A percentile compares a stretch with the other conserved stretches of the same genome.
Evolutionary conservation across 2,797 vertebrate species (phyloP).

Genomic region (Oophaga sylvatica): DNA sequence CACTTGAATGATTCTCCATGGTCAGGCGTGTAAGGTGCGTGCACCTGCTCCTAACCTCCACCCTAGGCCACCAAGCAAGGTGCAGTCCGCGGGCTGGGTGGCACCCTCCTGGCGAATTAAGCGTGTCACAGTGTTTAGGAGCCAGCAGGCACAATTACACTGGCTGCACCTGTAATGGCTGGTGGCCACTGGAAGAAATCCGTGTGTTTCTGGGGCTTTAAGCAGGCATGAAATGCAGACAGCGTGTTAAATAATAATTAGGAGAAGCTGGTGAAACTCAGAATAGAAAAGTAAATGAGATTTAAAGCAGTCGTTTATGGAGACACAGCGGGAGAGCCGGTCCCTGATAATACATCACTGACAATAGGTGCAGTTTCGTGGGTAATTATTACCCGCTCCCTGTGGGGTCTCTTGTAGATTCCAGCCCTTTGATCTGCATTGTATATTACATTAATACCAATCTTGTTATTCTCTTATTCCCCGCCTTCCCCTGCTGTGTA

Average conservation of each 20-base stretch:
- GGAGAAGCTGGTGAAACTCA: constrained; percentile 12
- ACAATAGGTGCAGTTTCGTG: constrained; percentile 26
- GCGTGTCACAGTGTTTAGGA: neutral
- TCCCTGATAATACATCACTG: constrained; percentile 18
- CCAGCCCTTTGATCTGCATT: constrained; percentile 42
- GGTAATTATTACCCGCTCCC: constrained; percentile 32
- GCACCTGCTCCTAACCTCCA: constrained; percentile 32
- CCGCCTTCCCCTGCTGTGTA: constrained; percentile 43
- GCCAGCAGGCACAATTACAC: constrained; percentile 28
- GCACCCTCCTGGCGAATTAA: constrained; percentile 36
- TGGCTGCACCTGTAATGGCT: constrained; percentile 22
- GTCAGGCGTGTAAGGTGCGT: constrained; percentile 13
- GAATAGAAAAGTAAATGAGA: constrained; percentile 20
- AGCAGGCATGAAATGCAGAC: constrained; percentile 45
- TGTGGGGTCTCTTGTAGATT: constrained; percentile 36
- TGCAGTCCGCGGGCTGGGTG: constrained; percentile 11
- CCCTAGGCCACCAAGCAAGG: neutral
- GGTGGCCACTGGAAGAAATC: neutral
- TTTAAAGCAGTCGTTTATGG: neutral
- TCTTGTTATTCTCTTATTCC: constrained; percentile 30
- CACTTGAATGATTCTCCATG: constrained; percentile 2
- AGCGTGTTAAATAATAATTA: constrained; percentile 40
- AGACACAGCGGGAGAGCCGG: constrained; percentile 18
- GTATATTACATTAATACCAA: constrained; percentile 39
- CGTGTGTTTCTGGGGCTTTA: neutral